These are phyloP conservation scores for Apeira syringaria DNA, from an alignment of 2,888 invertebrate genomes.

Conservation along the genomic window DNA sequence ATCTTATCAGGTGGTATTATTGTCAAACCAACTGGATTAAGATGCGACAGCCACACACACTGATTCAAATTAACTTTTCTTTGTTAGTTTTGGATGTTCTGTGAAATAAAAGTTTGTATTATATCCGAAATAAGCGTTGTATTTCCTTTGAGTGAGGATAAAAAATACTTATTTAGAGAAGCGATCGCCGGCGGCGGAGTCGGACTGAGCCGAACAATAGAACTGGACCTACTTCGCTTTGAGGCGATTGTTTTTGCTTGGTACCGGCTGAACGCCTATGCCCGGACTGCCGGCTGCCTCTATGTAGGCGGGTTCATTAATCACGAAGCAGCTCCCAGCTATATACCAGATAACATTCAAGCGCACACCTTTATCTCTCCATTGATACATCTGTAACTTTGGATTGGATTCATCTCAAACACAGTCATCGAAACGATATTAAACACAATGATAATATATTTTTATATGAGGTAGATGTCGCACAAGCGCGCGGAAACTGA, in stretches of 20 bases:
- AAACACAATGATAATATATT: no score
- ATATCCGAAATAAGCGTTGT: not conserved
- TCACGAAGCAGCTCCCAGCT: slow-evolving; percentile 67
- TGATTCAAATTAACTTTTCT: not conserved
- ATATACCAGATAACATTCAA: slow-evolving; percentile 48
- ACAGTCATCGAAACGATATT: no score
- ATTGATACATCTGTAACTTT: slow-evolving; percentile 34
- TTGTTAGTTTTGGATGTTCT: not conserved
- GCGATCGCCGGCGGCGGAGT: slow-evolving; percentile 40
- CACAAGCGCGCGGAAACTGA: no score
- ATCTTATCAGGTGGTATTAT: no score
- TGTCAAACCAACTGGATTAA: no score
- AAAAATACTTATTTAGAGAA: slow-evolving; percentile 28
- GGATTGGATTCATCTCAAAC: no score
- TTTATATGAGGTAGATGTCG: no score
- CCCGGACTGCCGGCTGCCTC: slow-evolving; percentile 28
- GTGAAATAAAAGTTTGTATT: no score
- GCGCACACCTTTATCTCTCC: slow-evolving; percentile 54
- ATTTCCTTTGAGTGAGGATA: slow-evolving; percentile 17
- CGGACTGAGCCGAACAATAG: slow-evolving; percentile 56
- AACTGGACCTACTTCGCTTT: slow-evolving; percentile 53
- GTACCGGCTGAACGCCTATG: slow-evolving; percentile 7
- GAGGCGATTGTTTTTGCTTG: slow-evolving; percentile 66
- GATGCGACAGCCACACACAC: no score
- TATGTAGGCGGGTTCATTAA: slow-evolving; percentile 72